phyloP scores from a whole-genome alignment of 1,140 invertebrate species.

The Meteorus sp. region DNA sequence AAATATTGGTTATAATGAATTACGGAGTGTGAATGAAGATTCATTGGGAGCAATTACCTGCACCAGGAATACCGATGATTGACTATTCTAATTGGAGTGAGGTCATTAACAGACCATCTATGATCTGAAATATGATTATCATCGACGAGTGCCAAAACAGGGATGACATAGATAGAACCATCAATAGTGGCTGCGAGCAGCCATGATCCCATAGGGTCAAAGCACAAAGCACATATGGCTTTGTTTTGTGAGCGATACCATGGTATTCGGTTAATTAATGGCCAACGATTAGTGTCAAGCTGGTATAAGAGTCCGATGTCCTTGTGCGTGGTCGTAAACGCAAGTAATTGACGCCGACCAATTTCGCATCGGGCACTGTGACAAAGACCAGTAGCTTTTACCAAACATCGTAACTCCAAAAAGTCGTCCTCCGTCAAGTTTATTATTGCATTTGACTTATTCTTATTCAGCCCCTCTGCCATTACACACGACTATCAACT shows the following conservation, averaged over 20 bases:
- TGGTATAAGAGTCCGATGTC: constrained; percentile 54
- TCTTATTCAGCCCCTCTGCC: constrained; percentile 20
- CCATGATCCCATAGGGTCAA: constrained; percentile 72
- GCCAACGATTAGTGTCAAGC: constrained; percentile 40
- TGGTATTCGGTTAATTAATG: constrained; percentile 68
- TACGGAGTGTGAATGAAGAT: background rate
- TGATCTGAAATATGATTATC: constrained; percentile 59
- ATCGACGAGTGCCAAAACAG: constrained; percentile 63
- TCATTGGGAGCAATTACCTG: constrained; percentile 40
- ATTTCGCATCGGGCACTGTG: constrained; percentile 47
- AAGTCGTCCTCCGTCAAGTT: constrained; percentile 40
- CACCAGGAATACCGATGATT: constrained; percentile 61
- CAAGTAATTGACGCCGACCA: constrained; percentile 46
- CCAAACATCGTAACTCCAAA: constrained; percentile 52
- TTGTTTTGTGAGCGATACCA: constrained; percentile 67
- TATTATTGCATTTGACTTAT: constrained; percentile 27
- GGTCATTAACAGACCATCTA: constrained; percentile 64
- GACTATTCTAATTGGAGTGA: constrained; percentile 58
- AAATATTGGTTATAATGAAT: constrained; percentile 9
- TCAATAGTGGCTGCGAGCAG: constrained; percentile 66
- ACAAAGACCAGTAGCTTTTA: constrained; percentile 51
- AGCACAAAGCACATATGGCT: constrained; percentile 67
- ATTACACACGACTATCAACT: too few relatives aligned
- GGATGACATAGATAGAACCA: constrained; percentile 66
- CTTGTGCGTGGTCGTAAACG: constrained; percentile 44